phyloP scores from a whole-genome alignment of 2,888 invertebrate species.

The Diadegma fenestrale region DNA sequence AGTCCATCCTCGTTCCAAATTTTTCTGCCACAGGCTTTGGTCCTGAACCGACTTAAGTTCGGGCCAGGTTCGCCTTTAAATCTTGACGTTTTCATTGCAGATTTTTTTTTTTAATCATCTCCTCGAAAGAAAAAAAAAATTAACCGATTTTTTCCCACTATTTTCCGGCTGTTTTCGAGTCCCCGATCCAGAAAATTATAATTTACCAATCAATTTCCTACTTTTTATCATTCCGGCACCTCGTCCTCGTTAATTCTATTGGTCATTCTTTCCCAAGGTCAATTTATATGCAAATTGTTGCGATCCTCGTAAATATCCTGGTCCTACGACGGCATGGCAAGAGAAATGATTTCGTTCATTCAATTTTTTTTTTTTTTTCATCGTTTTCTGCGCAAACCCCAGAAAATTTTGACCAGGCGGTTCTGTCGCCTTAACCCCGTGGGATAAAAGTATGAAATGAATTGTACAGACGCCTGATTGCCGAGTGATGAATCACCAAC shows the following conservation, averaged over 20 bases:
- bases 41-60: no score
- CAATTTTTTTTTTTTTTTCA: no score
- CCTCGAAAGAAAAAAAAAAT: not conserved
- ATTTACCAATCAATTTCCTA: not conserved
- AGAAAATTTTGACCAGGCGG: no score
- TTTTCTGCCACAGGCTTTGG: not conserved
- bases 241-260: not conserved
- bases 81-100: no score
- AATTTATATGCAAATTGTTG: no score
- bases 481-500: not conserved
- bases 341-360: not conserved
- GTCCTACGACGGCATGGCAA: no score
- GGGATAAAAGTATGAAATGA: not conserved
- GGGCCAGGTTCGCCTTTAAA: no score
- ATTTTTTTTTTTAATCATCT: no score
- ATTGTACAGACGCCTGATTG: not conserved
- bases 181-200: no score
- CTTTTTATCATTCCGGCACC: not conserved
- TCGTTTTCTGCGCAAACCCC: no score
- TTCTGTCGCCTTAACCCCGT: no score
- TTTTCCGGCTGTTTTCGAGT: not conserved
- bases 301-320: no score
- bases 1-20: conserved; percentile 21
- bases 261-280: not conserved
- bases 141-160: not conserved